Conservation (phyloP, 2,888 invertebrate species). For the Eledona agricola region DNA sequence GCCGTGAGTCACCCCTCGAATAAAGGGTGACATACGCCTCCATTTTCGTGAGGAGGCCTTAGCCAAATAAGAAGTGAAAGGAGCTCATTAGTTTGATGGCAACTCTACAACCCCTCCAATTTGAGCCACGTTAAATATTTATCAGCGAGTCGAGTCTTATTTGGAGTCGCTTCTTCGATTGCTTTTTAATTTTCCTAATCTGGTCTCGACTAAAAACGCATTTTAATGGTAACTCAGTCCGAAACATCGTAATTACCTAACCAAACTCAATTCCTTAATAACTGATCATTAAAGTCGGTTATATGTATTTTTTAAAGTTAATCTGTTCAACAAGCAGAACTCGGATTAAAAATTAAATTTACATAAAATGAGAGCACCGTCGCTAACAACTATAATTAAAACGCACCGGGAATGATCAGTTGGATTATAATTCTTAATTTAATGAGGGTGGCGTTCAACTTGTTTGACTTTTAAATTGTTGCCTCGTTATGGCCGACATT, state of each 20-base stretch:
- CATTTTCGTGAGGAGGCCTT: constrained; percentile 13
- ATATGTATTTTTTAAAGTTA: constrained; percentile 25
- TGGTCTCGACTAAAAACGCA: constrained; percentile 21
- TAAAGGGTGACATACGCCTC: constrained; percentile 18
- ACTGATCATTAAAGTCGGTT: constrained; percentile 26
- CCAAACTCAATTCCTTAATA: constrained; percentile 30
- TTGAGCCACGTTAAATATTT: constrained; percentile 18
- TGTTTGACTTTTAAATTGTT: constrained; percentile 35
- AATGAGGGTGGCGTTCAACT: constrained; percentile 19
- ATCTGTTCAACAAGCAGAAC: constrained; percentile 28
- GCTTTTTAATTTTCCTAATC: constrained; percentile 9
- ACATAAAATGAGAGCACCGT: constrained; percentile 30
- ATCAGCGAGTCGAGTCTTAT: constrained; percentile 11
- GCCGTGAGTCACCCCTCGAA: constrained; percentile 23
- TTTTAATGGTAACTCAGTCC: constrained; percentile 23
- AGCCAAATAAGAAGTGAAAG: constrained; percentile 36
- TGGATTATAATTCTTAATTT: constrained; percentile 34
- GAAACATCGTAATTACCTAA: no score
- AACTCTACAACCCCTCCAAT: constrained; percentile 8
- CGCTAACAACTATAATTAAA: constrained; percentile 34
- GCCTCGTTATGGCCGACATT: constrained; percentile 24
- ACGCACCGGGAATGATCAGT: constrained; percentile 33
- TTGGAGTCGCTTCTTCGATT: constrained; percentile 5
- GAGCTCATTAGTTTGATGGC: constrained; percentile 33
- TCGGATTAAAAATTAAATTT: constrained; percentile 25